Conservation (phyloP, 2,888 invertebrate genomes). For the Cartodere bifasciata region DNA sequence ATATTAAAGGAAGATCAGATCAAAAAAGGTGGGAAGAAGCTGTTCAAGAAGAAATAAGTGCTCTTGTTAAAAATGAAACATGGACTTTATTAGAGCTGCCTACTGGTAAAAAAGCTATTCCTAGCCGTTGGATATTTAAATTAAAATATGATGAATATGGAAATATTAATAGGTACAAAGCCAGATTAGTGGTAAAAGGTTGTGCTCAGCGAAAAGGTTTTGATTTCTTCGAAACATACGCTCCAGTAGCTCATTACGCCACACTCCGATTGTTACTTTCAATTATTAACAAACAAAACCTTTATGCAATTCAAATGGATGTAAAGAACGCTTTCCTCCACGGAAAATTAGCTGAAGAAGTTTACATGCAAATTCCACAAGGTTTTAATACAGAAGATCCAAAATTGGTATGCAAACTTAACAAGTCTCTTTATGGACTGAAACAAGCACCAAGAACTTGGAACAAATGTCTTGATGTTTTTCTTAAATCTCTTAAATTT, state of each 20-base stretch:
- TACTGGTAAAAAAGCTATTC: slow-evolving; percentile 12
- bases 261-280: slow-evolving; percentile 17
- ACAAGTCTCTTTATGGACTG: slow-evolving; percentile 22
- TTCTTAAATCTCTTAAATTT: slow-evolving; percentile 15
- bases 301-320: slow-evolving; percentile 17
- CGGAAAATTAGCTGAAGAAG: slow-evolving; percentile 18
- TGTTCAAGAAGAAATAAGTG: slow-evolving; percentile 16
- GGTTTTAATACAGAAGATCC: slow-evolving; percentile 14
- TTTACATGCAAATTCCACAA: slow-evolving; percentile 20
- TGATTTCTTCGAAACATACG: slow-evolving; percentile 21
- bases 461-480: slow-evolving; percentile 18
- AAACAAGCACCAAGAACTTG: slow-evolving; percentile 22
- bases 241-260: slow-evolving; percentile 19
- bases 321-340: slow-evolving; percentile 24
- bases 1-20: too few species aligned
- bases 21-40: slow-evolving; percentile 15
- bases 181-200: slow-evolving; percentile 19
- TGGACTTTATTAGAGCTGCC: slow-evolving; percentile 15
- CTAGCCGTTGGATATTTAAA: slow-evolving; percentile 17
- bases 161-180: slow-evolving; percentile 18
- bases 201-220: slow-evolving; percentile 18
- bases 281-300: slow-evolving; percentile 13
- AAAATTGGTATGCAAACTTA: slow-evolving; percentile 19
- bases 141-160: slow-evolving; percentile 14
- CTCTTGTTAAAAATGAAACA: slow-evolving; percentile 15